Percentiles rank a stretch among this genome's conserved stretches.
These are phyloP conservation scores for Xenentodon cancila DNA, from an alignment of 2,797 vertebrate genomes.

Conservation along the genomic window DNA sequence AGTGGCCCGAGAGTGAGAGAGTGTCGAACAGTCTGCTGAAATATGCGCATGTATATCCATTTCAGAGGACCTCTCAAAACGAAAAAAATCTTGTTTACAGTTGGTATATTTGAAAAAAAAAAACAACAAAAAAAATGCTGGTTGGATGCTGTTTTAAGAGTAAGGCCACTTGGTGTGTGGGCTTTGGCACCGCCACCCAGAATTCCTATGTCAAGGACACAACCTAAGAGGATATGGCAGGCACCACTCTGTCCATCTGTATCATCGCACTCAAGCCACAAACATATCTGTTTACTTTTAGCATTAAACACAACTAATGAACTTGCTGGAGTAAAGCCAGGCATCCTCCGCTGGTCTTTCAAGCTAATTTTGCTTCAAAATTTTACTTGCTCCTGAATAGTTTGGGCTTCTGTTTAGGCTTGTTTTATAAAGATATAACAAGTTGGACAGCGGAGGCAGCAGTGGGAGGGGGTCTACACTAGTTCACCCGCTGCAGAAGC, in stretches of 20 bases:
- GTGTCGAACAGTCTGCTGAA: conserved; percentile 8
- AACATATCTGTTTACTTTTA: conserved; percentile 61
- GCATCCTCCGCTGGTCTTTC: conserved; percentile 42
- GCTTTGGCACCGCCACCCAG: conserved; percentile 64
- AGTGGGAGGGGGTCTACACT: conserved; percentile 34
- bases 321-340: conserved; percentile 53
- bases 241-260: conserved; percentile 69
- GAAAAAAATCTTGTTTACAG: conserved; percentile 13
- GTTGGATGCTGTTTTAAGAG: conserved; percentile 65
- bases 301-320: conserved; percentile 46
- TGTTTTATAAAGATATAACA: conserved; percentile 63
- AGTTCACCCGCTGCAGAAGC: conserved; percentile 64
- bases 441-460: conserved; percentile 30
- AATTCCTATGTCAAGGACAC: conserved; percentile 73
- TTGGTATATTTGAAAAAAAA: neutral
- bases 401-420: conserved; percentile 38
- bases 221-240: conserved; percentile 62
- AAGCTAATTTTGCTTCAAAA: conserved; percentile 49
- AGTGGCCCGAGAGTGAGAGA: conserved; percentile 11
- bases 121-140: conserved; percentile 16
- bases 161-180: conserved; percentile 52
- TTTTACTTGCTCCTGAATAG: conserved; percentile 30
- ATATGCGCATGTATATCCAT: conserved; percentile 9
- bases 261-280: conserved; percentile 43
- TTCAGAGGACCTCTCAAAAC: conserved; percentile 36